Evolutionary conservation across 2,113 vertebrate genomes (phyloP).

Genomic region (Megalops atlanticus): DNA sequence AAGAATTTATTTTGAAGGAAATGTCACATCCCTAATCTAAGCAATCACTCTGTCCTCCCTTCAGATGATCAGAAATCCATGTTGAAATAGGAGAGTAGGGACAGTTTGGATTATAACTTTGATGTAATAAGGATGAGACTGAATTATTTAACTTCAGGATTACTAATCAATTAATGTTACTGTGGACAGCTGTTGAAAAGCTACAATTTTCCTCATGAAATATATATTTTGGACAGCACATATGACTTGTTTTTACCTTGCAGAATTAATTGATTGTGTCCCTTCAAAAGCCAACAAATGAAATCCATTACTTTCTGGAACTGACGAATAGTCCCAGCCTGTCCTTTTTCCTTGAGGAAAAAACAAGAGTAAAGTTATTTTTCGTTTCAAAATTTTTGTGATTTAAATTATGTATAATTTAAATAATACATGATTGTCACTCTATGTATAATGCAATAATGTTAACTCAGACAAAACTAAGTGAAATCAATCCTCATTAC

Average conservation of each 20-base stretch:
- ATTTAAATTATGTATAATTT: background rate
- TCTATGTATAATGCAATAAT: background rate
- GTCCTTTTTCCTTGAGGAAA: slow-evolving; percentile 71
- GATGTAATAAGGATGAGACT: no score
- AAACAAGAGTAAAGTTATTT: background rate
- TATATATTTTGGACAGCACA: background rate
- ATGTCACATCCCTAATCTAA: background rate
- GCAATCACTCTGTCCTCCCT: no score
- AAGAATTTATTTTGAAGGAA: background rate
- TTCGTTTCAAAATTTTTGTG: background rate
- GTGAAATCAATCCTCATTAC: background rate
- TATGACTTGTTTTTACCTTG: slow-evolving; percentile 69
- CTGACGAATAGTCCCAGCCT: slow-evolving; percentile 66
- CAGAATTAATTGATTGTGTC: slow-evolving; percentile 70
- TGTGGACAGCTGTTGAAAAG: no score
- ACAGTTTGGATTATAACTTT: no score
- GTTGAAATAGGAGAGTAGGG: no score
- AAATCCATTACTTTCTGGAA: slow-evolving; percentile 81
- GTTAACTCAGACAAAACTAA: background rate
- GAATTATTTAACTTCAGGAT: no score
- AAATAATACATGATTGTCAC: background rate
- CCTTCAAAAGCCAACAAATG: slow-evolving; percentile 76
- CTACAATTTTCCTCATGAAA: background rate
- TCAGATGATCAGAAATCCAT: no score
- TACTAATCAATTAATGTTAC: no score